Percentiles rank a stretch among this genome's conserved stretches.
Conservation (phyloP, 2,797 vertebrate species). For the Lithobates sylvaticus region DNA sequence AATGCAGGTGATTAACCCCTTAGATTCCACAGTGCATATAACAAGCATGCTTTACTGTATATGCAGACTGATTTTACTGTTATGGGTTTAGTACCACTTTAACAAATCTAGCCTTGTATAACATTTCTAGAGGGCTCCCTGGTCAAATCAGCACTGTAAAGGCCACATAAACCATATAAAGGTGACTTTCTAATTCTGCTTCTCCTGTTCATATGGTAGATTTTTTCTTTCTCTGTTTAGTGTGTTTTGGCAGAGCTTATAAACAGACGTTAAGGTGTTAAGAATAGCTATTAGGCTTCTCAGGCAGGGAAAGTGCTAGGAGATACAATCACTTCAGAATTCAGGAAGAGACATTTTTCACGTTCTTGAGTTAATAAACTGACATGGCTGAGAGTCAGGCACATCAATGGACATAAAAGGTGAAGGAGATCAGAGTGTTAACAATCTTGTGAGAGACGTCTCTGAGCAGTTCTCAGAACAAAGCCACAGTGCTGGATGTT, state of each 20-base stretch:
- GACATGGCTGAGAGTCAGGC: slow-evolving; percentile 15
- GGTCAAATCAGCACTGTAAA: no score
- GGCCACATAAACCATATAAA: not conserved
- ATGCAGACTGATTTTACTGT: no score
- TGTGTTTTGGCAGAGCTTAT: slow-evolving; percentile 4
- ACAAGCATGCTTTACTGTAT: no score
- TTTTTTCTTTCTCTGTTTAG: not conserved
- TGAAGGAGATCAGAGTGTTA: slow-evolving; percentile 48
- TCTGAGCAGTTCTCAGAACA: slow-evolving; percentile 58
- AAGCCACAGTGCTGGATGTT: slow-evolving; percentile 51
- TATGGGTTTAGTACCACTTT: no score
- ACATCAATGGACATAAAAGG: slow-evolving; percentile 52
- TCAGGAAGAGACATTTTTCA: slow-evolving; percentile 41
- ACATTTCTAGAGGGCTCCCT: no score
- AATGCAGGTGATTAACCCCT: no score
- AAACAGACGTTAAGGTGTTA: not conserved
- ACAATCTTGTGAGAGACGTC: slow-evolving; percentile 60
- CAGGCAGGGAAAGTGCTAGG: slow-evolving; percentile 45
- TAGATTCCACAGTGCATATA: no score
- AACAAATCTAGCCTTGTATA: no score
- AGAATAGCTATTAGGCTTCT: not conserved
- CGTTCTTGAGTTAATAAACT: slow-evolving; percentile 27
- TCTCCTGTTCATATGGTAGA: not conserved
- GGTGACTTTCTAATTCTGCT: not conserved
- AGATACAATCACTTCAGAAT: slow-evolving; percentile 37